Conservation (phyloP, 2,113 vertebrate genomes). For the Prunella himalayana region DNA sequence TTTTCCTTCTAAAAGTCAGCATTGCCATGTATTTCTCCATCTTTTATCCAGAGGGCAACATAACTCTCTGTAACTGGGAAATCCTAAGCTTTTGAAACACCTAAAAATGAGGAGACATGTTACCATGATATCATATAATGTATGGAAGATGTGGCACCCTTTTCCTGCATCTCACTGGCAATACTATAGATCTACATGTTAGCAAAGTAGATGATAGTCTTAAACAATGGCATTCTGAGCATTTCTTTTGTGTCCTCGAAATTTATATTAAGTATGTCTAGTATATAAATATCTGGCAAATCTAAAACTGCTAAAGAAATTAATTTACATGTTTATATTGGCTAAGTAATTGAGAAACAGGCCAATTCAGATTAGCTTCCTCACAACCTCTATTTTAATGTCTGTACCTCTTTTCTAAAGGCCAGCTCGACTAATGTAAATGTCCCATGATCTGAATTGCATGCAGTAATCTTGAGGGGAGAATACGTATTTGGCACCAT, state of each 20-base stretch:
- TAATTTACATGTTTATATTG: not conserved
- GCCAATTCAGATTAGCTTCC: not conserved
- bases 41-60: constrained; percentile 58
- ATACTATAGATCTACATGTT: not conserved
- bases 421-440: not conserved
- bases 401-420: not conserved
- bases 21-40: constrained; percentile 41
- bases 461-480: not conserved
- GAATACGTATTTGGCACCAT: not conserved
- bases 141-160: not conserved
- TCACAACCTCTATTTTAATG: not conserved
- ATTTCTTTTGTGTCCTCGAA: not conserved
- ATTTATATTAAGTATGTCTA: not conserved
- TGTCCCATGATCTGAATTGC: not conserved
- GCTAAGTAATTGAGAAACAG: not conserved
- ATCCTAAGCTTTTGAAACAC: not conserved
- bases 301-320: not conserved
- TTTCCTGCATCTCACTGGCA: not conserved
- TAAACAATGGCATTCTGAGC: not conserved
- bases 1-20: not conserved
- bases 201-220: not conserved
- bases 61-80: constrained; percentile 36
- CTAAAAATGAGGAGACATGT: not conserved
- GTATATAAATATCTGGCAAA: not conserved
- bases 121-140: not conserved